Percentiles rank a stretch among this genome's conserved stretches.
Evolutionary conservation across 2,888 invertebrate genomes (phyloP).

Genomic region (Teleogryllus oceanicus): DNA sequence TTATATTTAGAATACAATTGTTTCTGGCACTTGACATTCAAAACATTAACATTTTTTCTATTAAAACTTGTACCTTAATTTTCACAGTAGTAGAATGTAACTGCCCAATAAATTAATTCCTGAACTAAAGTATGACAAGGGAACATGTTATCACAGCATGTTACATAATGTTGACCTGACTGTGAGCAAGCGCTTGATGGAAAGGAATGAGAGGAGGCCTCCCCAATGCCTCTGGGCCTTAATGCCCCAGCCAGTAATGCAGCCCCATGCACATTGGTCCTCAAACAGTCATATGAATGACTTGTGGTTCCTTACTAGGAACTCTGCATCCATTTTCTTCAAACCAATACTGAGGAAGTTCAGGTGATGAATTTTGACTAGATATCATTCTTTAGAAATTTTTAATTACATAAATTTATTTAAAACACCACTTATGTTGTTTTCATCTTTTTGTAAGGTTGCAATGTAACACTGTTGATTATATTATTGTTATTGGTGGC

Average conservation of each 20-base stretch:
- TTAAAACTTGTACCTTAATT: conserved; percentile 22
- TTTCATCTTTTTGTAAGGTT: conserved; percentile 89
- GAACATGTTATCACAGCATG: conserved; percentile 33
- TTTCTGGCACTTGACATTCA: conserved; percentile 28
- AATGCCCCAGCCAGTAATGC: conserved; percentile 12
- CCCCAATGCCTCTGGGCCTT: neutral
- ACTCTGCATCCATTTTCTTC: conserved; percentile 4
- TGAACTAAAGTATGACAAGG: conserved; percentile 28
- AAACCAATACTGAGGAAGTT: conserved; percentile 31
- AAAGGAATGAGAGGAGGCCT: conserved; percentile 18
- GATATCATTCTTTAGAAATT: conserved; percentile 26
- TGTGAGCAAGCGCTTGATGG: conserved; percentile 22
- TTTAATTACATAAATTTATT: neutral
- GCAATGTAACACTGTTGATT: conserved; percentile 56
- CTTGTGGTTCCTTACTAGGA: neutral
- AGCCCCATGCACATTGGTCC: conserved; percentile 28
- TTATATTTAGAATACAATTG: conserved; percentile 26
- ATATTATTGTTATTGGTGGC: conserved; percentile 48
- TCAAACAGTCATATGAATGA: conserved; percentile 20
- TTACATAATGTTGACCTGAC: conserved; percentile 30
- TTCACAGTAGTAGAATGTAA: conserved; percentile 22
- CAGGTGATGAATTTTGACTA: conserved; percentile 36
- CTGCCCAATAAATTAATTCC: conserved; percentile 20
- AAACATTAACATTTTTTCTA: conserved; percentile 12
- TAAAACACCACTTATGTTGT: conserved; percentile 61